A percentile compares a stretch with the other conserved stretches of the same genome.
Conservation (phyloP, 2,888 invertebrate genomes). For the Ophion obscuratus region DNA sequence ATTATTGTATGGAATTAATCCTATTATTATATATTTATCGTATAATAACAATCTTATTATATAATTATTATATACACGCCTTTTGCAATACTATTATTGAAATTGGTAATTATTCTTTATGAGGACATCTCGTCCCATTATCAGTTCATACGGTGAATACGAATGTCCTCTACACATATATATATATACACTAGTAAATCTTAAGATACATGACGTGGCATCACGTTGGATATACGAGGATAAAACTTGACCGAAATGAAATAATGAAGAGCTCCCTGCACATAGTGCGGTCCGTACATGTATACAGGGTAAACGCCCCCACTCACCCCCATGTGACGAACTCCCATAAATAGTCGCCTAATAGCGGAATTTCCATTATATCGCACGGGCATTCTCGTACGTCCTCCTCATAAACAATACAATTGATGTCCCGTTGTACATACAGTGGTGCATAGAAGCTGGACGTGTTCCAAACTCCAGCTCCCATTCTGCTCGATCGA, state of each 20-base stretch:
- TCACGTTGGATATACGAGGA: background rate
- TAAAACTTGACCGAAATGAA: conserved; percentile 19
- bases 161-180: background rate
- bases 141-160: background rate
- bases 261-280: conserved; percentile 1
- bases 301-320: conserved; percentile 1
- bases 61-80: too few species aligned
- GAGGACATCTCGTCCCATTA: background rate
- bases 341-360: conserved; percentile 77
- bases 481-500: conserved; percentile 21
- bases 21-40: too few species aligned
- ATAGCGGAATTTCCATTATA: conserved; percentile 81
- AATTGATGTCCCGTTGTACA: conserved; percentile 72
- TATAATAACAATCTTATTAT: too few species aligned
- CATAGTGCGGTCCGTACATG: conserved; percentile 3
- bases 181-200: background rate
- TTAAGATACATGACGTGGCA: background rate
- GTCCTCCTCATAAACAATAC: conserved; percentile 80
- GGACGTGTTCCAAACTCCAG: conserved; percentile 66
- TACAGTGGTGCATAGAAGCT: conserved; percentile 39
- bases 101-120: background rate
- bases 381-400: conserved; percentile 73
- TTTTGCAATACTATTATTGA: too few species aligned
- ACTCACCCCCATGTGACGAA: conserved; percentile 70
- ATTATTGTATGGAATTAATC: too few species aligned